Percentiles rank a stretch among this genome's conserved stretches.
These are phyloP conservation scores for Drosophila asahinai DNA, from an alignment of 1,140 invertebrate genomes.

Conservation along the genomic window DNA sequence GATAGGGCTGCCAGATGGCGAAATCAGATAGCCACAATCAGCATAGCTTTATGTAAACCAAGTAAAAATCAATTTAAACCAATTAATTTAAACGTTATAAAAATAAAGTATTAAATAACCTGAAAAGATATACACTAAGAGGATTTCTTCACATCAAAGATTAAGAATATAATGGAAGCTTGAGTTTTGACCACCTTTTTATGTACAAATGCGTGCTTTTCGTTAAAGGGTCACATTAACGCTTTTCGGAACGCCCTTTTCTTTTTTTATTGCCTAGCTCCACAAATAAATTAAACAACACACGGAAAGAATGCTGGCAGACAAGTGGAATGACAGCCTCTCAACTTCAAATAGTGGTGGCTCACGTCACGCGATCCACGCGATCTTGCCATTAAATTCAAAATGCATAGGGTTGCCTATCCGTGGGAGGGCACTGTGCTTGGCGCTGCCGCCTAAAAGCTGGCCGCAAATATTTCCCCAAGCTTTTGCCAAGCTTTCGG, in stretches of 20 bases:
- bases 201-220: no score
- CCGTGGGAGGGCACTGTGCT: constrained; percentile 2
- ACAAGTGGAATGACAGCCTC: neutral
- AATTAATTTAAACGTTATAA: no score
- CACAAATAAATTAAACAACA: constrained; percentile 32
- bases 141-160: no score
- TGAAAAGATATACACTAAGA: no score
- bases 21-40: no score
- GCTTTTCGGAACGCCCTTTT: neutral
- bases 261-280: neutral
- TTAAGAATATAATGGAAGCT: no score
- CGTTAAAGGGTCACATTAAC: neutral
- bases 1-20: no score
- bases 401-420: neutral
- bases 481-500: neutral
- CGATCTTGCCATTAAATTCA: neutral
- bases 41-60: no score
- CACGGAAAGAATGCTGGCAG: neutral
- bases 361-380: neutral
- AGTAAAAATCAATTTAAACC: no score
- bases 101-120: no score
- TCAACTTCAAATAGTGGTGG: neutral
- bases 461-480: neutral
- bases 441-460: neutral
- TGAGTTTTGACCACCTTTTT: no score